Evolutionary conservation across 1,140 invertebrate species (phyloP).

Genomic region (Leptopilina boulardi): DNA sequence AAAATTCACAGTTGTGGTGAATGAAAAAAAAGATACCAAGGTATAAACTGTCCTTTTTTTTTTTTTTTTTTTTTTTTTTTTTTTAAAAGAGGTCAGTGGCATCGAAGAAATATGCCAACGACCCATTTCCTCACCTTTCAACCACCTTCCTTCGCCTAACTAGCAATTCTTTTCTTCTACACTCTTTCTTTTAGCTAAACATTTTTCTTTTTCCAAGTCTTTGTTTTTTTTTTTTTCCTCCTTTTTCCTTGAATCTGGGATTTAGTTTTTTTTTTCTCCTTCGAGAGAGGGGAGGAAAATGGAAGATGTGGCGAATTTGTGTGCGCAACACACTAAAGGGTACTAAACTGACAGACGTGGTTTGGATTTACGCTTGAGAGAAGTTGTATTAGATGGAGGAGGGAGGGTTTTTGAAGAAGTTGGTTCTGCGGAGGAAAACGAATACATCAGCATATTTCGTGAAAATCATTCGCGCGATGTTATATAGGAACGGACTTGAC

Average conservation of each 20-base stretch:
- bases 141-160: constrained; percentile 13
- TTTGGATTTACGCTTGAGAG: constrained; percentile 51
- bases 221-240: constrained; percentile 26
- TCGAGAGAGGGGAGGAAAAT: constrained; percentile 24
- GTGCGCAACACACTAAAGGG: constrained; percentile 46
- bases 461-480: constrained; percentile 41
- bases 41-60: background rate
- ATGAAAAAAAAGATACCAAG: background rate
- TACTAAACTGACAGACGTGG: constrained; percentile 58
- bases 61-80: no score
- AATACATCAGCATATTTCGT: constrained; percentile 59
- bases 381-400: background rate
- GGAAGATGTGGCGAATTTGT: constrained; percentile 49
- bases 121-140: constrained; percentile 26
- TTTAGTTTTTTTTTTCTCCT: constrained; percentile 26
- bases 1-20: background rate
- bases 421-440: constrained; percentile 34
- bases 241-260: no score
- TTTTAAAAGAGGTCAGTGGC: background rate
- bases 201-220: background rate
- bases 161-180: constrained; percentile 8
- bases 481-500: constrained; percentile 46
- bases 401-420: background rate
- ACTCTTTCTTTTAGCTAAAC: background rate
- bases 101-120: constrained; percentile 22